phyloP scores from a whole-genome alignment of 2,888 invertebrate species.

The Eupithecia insigniata region DNA sequence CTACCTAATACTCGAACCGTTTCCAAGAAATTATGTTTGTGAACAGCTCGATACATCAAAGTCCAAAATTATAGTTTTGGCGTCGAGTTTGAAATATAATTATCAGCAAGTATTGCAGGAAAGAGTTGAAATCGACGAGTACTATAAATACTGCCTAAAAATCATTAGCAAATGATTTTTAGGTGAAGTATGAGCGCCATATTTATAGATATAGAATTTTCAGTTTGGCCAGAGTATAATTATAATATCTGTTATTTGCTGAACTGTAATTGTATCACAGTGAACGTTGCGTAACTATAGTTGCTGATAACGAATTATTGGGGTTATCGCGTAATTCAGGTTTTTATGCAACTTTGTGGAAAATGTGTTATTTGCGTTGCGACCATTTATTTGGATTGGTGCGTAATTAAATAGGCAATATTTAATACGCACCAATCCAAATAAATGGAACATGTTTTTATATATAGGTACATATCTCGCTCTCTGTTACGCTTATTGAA shows the following conservation, averaged over 20 bases:
- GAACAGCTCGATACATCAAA: too few relatives aligned
- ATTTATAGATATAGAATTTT: too few relatives aligned
- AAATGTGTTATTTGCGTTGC: constrained; percentile 1
- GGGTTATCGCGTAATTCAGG: constrained; percentile 18
- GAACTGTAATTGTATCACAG: not conserved
- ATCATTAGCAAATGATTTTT: not conserved
- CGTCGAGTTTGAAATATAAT: too few relatives aligned
- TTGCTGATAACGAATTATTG: constrained; percentile 13
- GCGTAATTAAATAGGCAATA: not conserved
- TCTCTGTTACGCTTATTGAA: not conserved
- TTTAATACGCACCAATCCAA: too few relatives aligned
- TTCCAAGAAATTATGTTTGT: not conserved
- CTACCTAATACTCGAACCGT: not conserved
- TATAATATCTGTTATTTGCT: not conserved
- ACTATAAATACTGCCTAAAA: not conserved
- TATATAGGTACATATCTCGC: not conserved
- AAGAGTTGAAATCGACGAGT: not conserved
- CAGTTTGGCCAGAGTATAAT: not conserved
- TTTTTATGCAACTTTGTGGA: constrained; percentile 1
- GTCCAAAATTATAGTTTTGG: too few relatives aligned
- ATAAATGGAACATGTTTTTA: too few relatives aligned
- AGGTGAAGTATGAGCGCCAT: not conserved
- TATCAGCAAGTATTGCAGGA: too few relatives aligned
- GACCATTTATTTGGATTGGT: not conserved
- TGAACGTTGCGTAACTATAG: constrained; percentile 8